Conservation (phyloP, 2,113 vertebrate species). For the Mustelus asterias region DNA sequence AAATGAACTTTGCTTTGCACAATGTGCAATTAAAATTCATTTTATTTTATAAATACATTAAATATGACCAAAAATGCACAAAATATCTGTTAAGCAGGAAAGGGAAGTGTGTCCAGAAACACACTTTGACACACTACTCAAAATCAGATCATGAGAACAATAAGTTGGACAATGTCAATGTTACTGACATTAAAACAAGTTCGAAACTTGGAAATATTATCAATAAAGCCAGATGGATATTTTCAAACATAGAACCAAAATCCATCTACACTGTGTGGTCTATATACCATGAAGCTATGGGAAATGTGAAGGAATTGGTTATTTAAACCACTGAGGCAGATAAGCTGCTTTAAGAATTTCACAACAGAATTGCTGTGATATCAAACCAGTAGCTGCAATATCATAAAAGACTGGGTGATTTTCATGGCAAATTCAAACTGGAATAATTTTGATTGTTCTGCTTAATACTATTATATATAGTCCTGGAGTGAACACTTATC, state of each 20-base stretch:
- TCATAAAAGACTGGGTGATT: not conserved
- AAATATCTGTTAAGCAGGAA: not conserved
- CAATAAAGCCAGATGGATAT: not conserved
- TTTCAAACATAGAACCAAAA: not conserved
- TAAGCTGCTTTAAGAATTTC: not conserved
- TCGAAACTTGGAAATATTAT: not conserved
- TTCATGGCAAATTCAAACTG: not conserved
- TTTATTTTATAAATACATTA: not conserved
- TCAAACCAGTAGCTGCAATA: not conserved
- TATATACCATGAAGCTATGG: not conserved
- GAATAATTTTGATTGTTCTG: constrained; percentile 2
- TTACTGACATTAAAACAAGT: not conserved
- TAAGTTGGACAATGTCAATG: not conserved
- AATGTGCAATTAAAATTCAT: not conserved
- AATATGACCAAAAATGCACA: not conserved
- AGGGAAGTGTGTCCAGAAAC: not conserved
- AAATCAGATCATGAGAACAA: not conserved
- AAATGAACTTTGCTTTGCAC: not conserved
- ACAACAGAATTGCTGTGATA: not conserved
- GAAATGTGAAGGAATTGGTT: not conserved
- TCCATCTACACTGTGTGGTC: not conserved
- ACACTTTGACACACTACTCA: not conserved
- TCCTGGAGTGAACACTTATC: not conserved
- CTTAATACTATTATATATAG: not conserved
- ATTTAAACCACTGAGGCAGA: not conserved